Evolutionary conservation across 2,888 invertebrate genomes (phyloP).

Genomic region (Drosophila phalerata): DNA sequence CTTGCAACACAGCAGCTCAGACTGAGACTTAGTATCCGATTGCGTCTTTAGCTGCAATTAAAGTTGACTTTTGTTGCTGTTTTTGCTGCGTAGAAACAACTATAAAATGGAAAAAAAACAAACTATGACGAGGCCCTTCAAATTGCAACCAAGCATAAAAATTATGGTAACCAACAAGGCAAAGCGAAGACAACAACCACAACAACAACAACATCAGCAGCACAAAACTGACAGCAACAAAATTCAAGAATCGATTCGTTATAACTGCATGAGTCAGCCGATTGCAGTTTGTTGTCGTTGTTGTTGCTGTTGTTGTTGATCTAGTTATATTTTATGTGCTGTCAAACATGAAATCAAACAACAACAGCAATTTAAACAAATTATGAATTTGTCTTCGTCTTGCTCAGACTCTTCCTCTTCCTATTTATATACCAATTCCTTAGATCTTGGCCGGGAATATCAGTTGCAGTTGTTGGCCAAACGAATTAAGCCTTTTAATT

Average conservation of each 20-base stretch:
- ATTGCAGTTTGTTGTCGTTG: constrained; percentile 28
- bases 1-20: constrained; percentile 58
- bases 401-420: constrained; percentile 21
- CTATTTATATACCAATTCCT: constrained; percentile 29
- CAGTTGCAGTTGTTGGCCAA: constrained; percentile 47
- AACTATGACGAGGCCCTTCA: constrained; percentile 72
- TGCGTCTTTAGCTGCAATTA: constrained; percentile 70
- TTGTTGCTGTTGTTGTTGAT: constrained; percentile 16
- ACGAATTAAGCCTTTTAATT: constrained; percentile 73
- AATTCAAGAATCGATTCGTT: constrained; percentile 50
- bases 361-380: constrained; percentile 36
- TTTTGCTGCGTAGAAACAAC: constrained; percentile 19
- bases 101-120: constrained; percentile 25
- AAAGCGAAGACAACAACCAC: constrained; percentile 29
- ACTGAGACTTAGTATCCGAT: constrained; percentile 50
- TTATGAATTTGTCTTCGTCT: constrained; percentile 58
- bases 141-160: constrained; percentile 69
- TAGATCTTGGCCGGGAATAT: constrained; percentile 37
- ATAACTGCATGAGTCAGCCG: constrained; percentile 61
- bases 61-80: constrained; percentile 62
- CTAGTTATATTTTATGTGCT: constrained; percentile 66
- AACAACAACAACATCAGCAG: constrained; percentile 28
- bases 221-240: constrained; percentile 39
- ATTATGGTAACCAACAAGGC: constrained; percentile 57
- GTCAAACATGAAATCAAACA: constrained; percentile 47